phyloP scores from a whole-genome alignment of 2,888 invertebrate genomes.

The Boloria selene region DNA sequence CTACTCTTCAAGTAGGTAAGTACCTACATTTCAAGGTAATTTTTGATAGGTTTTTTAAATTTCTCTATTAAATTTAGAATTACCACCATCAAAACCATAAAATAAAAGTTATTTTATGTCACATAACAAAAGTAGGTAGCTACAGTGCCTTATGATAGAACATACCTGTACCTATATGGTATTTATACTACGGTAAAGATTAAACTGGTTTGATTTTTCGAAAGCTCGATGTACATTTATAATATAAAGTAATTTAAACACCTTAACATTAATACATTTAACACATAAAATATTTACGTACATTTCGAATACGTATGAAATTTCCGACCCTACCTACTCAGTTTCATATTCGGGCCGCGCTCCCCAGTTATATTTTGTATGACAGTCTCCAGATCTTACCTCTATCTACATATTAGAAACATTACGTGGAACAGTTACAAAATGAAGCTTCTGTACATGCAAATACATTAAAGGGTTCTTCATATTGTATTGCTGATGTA shows the following conservation, averaged over 20 bases:
- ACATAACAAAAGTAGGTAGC: too few species aligned
- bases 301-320: constrained; percentile 41
- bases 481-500: neutral
- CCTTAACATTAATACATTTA: too few species aligned
- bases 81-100: too few species aligned
- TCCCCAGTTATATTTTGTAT: constrained; percentile 67
- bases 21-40: neutral
- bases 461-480: constrained; percentile 21
- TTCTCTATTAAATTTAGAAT: too few species aligned
- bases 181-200: too few species aligned
- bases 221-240: neutral
- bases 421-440: constrained; percentile 51
- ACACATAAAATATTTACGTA: too few species aligned
- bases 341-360: constrained; percentile 68
- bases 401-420: constrained; percentile 53
- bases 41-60: too few species aligned
- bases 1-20: neutral
- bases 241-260: too few species aligned
- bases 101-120: too few species aligned
- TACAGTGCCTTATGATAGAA: too few species aligned
- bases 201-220: neutral
- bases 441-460: constrained; percentile 46
- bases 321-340: constrained; percentile 65
- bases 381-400: constrained; percentile 65
- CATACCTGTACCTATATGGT: too few species aligned